Evolutionary conservation across 1,140 invertebrate genomes (phyloP).

Genomic region (Neelides sp.): DNA sequence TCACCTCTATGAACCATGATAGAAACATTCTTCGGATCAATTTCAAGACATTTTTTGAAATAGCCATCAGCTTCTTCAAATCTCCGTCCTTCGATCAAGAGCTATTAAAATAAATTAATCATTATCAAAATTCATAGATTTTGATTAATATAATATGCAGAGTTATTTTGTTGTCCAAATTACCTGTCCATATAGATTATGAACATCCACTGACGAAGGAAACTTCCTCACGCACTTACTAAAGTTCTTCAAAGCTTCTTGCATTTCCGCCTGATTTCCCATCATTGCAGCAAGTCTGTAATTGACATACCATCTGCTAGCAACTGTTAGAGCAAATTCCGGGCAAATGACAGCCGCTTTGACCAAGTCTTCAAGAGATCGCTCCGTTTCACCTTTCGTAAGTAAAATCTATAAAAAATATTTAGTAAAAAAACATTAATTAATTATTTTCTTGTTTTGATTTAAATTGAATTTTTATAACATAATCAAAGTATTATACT

Average conservation of each 20-base stretch:
- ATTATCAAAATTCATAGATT: constrained; percentile 7
- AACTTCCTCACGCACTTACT: constrained; percentile 61
- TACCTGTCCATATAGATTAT: constrained; percentile 68
- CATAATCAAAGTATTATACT: constrained; percentile 36
- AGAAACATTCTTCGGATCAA: constrained; percentile 73
- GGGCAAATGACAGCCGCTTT: constrained; percentile 13
- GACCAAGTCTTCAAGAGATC: constrained; percentile 39
- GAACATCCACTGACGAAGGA: constrained; percentile 69
- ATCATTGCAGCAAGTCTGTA: constrained; percentile 51
- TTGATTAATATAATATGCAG: constrained; percentile 1
- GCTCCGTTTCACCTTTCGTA: constrained; percentile 19
- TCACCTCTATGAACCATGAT: constrained; percentile 70
- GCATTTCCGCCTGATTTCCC: constrained; percentile 45
- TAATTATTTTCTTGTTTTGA: neutral
- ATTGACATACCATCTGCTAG: constrained; percentile 61
- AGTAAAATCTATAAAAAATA: constrained; percentile 18
- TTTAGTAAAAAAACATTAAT: constrained; percentile 3
- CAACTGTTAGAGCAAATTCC: constrained; percentile 8
- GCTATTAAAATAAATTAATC: constrained; percentile 36
- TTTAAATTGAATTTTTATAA: constrained; percentile 1
- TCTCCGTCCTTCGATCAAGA: constrained; percentile 63
- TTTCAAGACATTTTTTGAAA: constrained; percentile 64
- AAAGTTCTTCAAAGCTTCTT: constrained; percentile 54
- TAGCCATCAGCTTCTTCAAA: constrained; percentile 66
- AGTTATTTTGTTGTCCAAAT: neutral